phyloP scores from a whole-genome alignment of 2,797 vertebrate genomes.

The Cetoscarus ocellatus region DNA sequence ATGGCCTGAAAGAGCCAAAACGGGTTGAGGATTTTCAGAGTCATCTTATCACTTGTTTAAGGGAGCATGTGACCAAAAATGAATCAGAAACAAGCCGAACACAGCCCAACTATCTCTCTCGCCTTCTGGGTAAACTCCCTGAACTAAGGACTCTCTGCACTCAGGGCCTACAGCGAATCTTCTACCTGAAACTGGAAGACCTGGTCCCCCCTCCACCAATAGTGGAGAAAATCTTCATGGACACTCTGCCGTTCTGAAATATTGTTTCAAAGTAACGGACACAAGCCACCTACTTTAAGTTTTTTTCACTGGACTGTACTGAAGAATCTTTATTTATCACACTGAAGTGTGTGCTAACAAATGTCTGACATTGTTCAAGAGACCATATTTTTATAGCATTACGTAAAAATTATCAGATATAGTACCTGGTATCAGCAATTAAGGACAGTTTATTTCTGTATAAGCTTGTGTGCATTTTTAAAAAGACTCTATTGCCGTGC shows the following conservation, averaged over 20 bases:
- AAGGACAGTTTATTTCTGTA: conserved; percentile 48
- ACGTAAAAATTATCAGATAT: conserved; percentile 22
- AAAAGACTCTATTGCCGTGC: conserved; percentile 71
- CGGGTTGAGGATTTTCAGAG: conserved; percentile 96
- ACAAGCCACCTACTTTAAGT: conserved; percentile 11
- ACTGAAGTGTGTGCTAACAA: conserved; percentile 79
- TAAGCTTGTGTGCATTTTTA: conserved; percentile 68
- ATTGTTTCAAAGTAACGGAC: conserved; percentile 23
- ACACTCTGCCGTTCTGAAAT: conserved; percentile 94
- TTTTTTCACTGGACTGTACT: conserved; percentile 55
- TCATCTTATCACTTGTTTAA: conserved; percentile 91
- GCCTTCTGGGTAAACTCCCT: conserved; percentile 93
- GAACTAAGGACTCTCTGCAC: conserved; percentile 96
- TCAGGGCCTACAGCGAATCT: conserved; percentile 96
- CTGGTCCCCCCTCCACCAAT: conserved; percentile 95
- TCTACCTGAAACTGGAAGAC: conserved; percentile 98
- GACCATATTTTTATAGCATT: conserved; percentile 65
- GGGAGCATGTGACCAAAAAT: conserved; percentile 89
- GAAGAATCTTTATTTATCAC: conserved; percentile 79
- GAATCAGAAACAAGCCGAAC: conserved; percentile 80
- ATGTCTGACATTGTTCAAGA: conserved; percentile 75
- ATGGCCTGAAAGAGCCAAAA: conserved; percentile 94
- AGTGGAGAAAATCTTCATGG: conserved; percentile 98
- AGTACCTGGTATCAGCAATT: conserved; percentile 38
- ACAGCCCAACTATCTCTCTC: conserved; percentile 91